Base-by-base conservation (phyloP, 2,113 vertebrate genomes). In the Platycercus adscitus region DNA sequence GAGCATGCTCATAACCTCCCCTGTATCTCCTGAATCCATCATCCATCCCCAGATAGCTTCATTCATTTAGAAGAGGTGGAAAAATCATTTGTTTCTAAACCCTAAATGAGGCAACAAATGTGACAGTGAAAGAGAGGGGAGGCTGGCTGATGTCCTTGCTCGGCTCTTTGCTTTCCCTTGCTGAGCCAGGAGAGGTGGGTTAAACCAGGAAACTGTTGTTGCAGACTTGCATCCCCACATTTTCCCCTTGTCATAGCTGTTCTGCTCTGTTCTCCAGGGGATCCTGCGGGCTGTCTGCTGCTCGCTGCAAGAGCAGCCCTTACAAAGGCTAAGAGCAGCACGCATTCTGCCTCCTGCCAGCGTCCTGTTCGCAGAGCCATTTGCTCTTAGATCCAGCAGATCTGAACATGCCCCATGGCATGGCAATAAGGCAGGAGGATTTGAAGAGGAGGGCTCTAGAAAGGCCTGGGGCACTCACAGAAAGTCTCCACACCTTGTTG, bases 11-110 rank as follows among this genome's bases (percentile, higher is more conserved):
- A 0, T 89, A 96, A 82, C 85, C 58, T 92, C 64, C 92, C 65
- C 83, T 52, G 46, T 76, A 89, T 81, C 92, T 97, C 73, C 80
- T 58, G 77, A 96, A 97, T 97, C 95, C 80, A 95, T 96, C 96
- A 95, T 89, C 94, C 94, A 85, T 97, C 97, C 93, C 92, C 84
- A 85, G 90, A 96, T 77, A 96, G 86, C 91, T 91, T 96, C 96
- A 96, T 97, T 97, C 95, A 97, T 97, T 97, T 97, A 94, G 76
- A 94, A 91, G 61, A 3, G 9, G 29, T 43, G 31, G 66, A 93
- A 92, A 56, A 70, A 84, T 52, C 21, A 89, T 88, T 95, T 96
- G 82, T 92, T 95, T 94, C 94, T 92, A 94, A 96, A 88, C 63
- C 92, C 84, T 81, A 88, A 83, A 94, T 6, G 72, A 94, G 69